phyloP scores from a whole-genome alignment of 2,888 invertebrate genomes.

The Creontiades dilutus region DNA sequence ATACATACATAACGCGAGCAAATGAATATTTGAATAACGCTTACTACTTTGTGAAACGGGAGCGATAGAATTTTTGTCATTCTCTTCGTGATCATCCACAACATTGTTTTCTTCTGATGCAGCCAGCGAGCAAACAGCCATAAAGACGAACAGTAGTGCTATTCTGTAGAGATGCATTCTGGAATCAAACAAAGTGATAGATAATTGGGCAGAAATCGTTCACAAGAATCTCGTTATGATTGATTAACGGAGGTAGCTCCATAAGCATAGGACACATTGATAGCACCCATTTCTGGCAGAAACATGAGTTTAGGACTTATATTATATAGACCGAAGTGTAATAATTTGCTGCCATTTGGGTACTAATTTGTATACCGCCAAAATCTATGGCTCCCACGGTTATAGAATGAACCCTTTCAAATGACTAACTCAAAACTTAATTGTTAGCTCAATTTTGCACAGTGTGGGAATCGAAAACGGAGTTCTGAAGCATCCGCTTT shows the following conservation, averaged over 20 bases:
- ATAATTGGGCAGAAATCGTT: not conserved
- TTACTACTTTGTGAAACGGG: constrained; percentile 49
- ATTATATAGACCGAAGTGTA: too few relatives aligned
- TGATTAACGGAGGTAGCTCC: too few relatives aligned
- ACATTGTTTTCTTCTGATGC: constrained; percentile 36
- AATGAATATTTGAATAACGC: not conserved
- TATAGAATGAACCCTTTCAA: too few relatives aligned
- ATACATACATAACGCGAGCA: too few relatives aligned
- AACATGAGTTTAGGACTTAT: too few relatives aligned
- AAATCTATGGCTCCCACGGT: too few relatives aligned
- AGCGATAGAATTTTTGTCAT: not conserved
- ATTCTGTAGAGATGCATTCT: constrained; percentile 47
- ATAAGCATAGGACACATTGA: too few relatives aligned
- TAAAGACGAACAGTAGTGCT: constrained; percentile 8
- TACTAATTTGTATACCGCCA: too few relatives aligned
- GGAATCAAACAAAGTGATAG: not conserved
- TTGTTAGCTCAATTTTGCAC: not conserved
- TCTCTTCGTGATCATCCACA: constrained; percentile 48
- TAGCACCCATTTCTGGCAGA: too few relatives aligned
- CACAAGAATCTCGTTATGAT: too few relatives aligned
- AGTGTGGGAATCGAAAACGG: not conserved
- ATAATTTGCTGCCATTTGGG: too few relatives aligned
- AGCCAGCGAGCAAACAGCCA: constrained; percentile 44
- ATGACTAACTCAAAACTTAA: not conserved
- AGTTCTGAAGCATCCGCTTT: not conserved